Evolutionary conservation across 2,113 vertebrate species (phyloP), one percentile per base, ranked within the genome.

Genomic region (Apus apus): DNA sequence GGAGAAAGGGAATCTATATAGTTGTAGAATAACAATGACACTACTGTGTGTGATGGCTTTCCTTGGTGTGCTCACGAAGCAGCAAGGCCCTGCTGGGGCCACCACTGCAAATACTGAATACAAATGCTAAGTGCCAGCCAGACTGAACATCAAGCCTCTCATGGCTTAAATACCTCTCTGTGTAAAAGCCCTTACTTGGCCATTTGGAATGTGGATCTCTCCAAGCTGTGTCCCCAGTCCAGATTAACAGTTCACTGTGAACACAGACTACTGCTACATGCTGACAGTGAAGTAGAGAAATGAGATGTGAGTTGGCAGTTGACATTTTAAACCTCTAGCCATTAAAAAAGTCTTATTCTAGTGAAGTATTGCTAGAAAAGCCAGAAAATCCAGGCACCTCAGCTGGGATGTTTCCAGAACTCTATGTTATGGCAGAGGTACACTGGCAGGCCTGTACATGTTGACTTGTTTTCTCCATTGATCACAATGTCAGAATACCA

Each of bases 271-370:
- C 27, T 74, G 18, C 30, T 70, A 23, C 4, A 1, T 15, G 13
- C 29, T 11, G 3, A 65, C 23, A 62, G 18, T 9, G 10, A 82
- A 66, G 16, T 8, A 77, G 18, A 15, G 21, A 90, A 90, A 79
- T 3, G 13, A 36, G 23, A 79, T 60, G 16, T 0, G 0, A 85
- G 53, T 8, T n/a, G 16, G 23, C 6, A 40, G 25, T 13, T 62
- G 17, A 43, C 22, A 50, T 54, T 74, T 74, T 71, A 80, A 93
- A 68, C 38, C 11, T 73, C 15, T 29, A 79, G n/a, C 4, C 40
- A 48, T 15, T 61, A 70, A 2, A 81, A 25, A 61, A 74, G n/a
- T 11, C 19, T 34, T 46, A 46, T 48, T 82, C 90, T 51, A 68
- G 40, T 51, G 32, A 86, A 66, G 10, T 8, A 40, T 5, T 32